Percentiles rank a stretch among this genome's conserved stretches.
Conservation (phyloP, 2,797 vertebrate genomes). For the Echeneis naucrates region DNA sequence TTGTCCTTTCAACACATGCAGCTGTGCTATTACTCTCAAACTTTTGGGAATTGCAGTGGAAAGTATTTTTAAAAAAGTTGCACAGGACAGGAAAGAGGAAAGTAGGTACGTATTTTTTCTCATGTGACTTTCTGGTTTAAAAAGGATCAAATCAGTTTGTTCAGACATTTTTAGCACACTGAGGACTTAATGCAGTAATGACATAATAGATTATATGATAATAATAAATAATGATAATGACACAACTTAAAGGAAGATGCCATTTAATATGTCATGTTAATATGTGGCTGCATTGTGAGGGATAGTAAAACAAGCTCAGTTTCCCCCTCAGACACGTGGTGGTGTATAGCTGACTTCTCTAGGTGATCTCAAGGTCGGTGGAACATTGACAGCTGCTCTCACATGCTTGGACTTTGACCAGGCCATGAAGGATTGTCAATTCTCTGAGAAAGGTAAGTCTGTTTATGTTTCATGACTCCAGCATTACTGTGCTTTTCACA, state of each 20-base stretch:
- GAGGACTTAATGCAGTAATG: neutral
- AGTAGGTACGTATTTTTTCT: neutral
- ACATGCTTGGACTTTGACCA: slow-evolving; percentile 33
- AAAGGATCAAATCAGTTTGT: neutral
- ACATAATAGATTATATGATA: too few relatives aligned
- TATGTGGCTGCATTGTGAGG: neutral
- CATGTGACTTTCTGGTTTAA: too few relatives aligned
- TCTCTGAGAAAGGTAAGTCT: slow-evolving; percentile 81
- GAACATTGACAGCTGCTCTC: slow-evolving; percentile 39
- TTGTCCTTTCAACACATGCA: slow-evolving; percentile 23
- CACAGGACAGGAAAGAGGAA: neutral
- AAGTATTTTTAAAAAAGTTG: neutral
- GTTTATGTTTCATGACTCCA: too few relatives aligned
- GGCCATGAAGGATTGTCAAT: slow-evolving; percentile 63
- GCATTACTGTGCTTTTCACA: too few relatives aligned
- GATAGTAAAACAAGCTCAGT: neutral
- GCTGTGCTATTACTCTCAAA: slow-evolving; percentile 1
- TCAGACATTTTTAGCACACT: neutral
- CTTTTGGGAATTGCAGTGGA: neutral
- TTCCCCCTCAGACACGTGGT: slow-evolving; percentile 56
- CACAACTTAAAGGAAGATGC: neutral
- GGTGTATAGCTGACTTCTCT: slow-evolving; percentile 57
- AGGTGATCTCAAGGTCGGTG: slow-evolving; percentile 49
- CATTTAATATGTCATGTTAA: neutral
- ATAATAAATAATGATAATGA: too few relatives aligned